Evolutionary conservation across 2,888 invertebrate species (phyloP).

Genomic region (Trissonchulus latispiculum): DNA sequence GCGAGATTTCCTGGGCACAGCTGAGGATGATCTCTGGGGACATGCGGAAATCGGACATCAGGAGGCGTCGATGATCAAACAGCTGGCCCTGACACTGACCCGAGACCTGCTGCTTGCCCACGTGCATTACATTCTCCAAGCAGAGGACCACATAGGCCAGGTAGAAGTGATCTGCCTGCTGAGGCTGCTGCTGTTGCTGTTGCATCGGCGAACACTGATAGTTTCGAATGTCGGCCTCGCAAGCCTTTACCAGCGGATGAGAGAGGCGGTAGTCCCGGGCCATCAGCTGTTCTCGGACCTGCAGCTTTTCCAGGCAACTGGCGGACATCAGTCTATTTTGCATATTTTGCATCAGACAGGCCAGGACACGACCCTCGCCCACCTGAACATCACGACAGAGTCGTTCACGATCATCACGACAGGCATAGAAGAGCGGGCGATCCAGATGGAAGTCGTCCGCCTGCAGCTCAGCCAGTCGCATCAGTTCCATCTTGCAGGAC

Average conservation of each 20-base stretch:
- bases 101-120: constrained; percentile 56
- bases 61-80: constrained; percentile 62
- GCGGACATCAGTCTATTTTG: background rate
- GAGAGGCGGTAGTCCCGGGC: constrained; percentile 81
- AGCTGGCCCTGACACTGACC: background rate
- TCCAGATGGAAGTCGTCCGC: constrained; percentile 77
- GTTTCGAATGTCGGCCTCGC: constrained; percentile 74
- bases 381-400: constrained; percentile 62
- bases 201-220: constrained; percentile 59
- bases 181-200: constrained; percentile 47
- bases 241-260: constrained; percentile 73
- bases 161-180: constrained; percentile 43
- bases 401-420: constrained; percentile 65
- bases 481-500: constrained; percentile 66
- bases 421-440: constrained; percentile 75
- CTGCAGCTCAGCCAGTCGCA: constrained; percentile 74
- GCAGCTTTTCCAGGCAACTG: constrained; percentile 62
- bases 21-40: constrained; percentile 81
- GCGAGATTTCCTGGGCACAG: constrained; percentile 72
- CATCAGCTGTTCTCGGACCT: constrained; percentile 72
- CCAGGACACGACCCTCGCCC: constrained; percentile 55
- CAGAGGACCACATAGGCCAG: constrained; percentile 83
- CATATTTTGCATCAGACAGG: constrained; percentile 3
- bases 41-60: constrained; percentile 84
- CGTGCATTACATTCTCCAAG: constrained; percentile 57